Conservation (phyloP, 2,888 invertebrate species). For the Venusia cambrica region DNA sequence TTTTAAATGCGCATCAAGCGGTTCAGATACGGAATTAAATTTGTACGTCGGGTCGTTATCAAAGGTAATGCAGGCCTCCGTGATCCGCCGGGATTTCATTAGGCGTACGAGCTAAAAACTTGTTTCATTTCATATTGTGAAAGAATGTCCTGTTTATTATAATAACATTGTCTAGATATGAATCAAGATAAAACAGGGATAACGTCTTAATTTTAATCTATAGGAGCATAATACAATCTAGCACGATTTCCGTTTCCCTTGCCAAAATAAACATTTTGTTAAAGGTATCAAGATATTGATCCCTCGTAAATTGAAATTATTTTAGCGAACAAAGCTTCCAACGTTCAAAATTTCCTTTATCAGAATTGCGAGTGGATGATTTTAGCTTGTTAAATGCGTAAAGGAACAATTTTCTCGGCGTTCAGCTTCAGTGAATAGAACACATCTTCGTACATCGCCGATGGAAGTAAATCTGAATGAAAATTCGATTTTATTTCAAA, state of each 20-base stretch:
- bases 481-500: too few species aligned
- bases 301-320: constrained; percentile 33
- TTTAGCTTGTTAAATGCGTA: constrained; percentile 39
- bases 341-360: constrained; percentile 32
- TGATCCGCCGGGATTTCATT: constrained; percentile 48
- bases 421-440: constrained; percentile 39
- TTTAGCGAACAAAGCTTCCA: constrained; percentile 34
- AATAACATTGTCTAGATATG: constrained; percentile 1
- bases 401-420: constrained; percentile 37
- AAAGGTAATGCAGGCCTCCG: constrained; percentile 51
- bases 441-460: constrained; percentile 35
- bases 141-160: constrained; percentile 13
- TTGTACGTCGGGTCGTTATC: constrained; percentile 50
- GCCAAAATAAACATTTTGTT: constrained; percentile 18
- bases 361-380: constrained; percentile 36
- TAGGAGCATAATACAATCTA: too few species aligned
- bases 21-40: constrained; percentile 42
- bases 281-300: constrained; percentile 26
- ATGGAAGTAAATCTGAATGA: constrained; percentile 47
- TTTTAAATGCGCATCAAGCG: constrained; percentile 48
- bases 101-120: constrained; percentile 43
- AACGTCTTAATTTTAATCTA: too few species aligned
- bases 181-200: too few species aligned
- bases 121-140: constrained; percentile 38
- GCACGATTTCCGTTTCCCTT: constrained; percentile 16